phyloP scores from a whole-genome alignment of 2,113 vertebrate genomes.

The Petrocephalus zakoni region DNA sequence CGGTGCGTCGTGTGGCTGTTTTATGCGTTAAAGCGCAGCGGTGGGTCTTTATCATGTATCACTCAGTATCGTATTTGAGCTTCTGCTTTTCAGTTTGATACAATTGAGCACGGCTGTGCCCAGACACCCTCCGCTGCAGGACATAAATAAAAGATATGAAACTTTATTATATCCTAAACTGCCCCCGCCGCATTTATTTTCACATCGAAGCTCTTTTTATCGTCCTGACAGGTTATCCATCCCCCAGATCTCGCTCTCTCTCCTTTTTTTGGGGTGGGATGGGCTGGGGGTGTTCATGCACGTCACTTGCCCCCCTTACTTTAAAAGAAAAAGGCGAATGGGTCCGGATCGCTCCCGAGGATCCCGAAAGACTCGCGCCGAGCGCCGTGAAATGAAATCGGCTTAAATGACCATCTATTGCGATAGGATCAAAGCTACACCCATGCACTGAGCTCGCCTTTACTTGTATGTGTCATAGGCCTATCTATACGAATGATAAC shows the following conservation, averaged over 20 bases:
- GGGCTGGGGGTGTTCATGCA: slow-evolving; percentile 39
- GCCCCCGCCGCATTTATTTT: background rate
- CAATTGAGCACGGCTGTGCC: background rate
- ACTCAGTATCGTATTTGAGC: background rate
- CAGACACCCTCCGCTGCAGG: background rate
- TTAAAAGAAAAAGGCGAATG: slow-evolving; percentile 88
- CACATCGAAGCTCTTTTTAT: background rate
- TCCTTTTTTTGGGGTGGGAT: background rate
- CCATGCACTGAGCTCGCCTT: slow-evolving; percentile 37
- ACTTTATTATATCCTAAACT: background rate
- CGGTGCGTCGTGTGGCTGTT: background rate
- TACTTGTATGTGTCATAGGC: slow-evolving; percentile 68
- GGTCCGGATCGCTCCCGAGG: slow-evolving; percentile 83
- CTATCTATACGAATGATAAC: slow-evolving; percentile 71
- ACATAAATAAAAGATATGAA: background rate
- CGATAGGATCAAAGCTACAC: slow-evolving; percentile 34
- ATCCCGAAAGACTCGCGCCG: slow-evolving; percentile 65
- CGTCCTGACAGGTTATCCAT: slow-evolving; percentile 30
- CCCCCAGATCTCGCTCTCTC: background rate
- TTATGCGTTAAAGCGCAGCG: background rate
- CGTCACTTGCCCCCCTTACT: slow-evolving; percentile 85
- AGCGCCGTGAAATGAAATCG: slow-evolving; percentile 49
- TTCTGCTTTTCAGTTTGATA: background rate
- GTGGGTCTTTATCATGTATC: background rate
- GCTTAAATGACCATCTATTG: slow-evolving; percentile 55